These are phyloP conservation scores for Hydrocynus forskahlii DNA, from an alignment of 2,797 vertebrate genomes.

Conservation along the genomic window DNA sequence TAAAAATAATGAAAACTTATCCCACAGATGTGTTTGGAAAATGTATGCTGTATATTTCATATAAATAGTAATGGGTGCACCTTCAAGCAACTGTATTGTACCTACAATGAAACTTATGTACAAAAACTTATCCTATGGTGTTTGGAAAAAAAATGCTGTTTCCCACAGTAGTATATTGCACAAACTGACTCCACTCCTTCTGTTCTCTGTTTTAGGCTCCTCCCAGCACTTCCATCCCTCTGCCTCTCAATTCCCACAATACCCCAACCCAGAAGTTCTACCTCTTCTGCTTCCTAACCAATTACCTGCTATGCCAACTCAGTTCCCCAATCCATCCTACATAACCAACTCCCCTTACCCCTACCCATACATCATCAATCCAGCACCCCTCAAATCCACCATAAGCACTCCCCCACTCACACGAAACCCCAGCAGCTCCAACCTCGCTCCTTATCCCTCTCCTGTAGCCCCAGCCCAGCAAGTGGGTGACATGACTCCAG, in stretches of 20 bases:
- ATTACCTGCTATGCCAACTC: slow-evolving; percentile 45
- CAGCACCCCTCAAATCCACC: slow-evolving; percentile 43
- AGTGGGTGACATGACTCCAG: slow-evolving; percentile 3
- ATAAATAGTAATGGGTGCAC: too few species aligned
- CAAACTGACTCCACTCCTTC: neutral
- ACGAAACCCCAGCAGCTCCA: slow-evolving; percentile 55
- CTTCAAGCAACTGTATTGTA: too few species aligned
- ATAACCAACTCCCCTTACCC: slow-evolving; percentile 27
- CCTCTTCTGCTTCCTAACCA: slow-evolving; percentile 57
- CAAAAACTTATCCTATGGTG: too few species aligned
- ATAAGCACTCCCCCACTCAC: slow-evolving; percentile 46
- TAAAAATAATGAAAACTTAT: too few species aligned
- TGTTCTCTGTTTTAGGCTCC: slow-evolving; percentile 47
- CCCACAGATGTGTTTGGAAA: too few species aligned
- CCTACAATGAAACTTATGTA: too few species aligned
- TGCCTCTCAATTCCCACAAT: slow-evolving; percentile 57
- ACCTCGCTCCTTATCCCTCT: slow-evolving; percentile 39
- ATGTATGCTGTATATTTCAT: too few species aligned
- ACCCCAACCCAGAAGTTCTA: slow-evolving; percentile 38
- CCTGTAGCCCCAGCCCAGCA: slow-evolving; percentile 52
- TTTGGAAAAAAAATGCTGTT: too few species aligned
- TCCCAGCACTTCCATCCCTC: slow-evolving; percentile 41
- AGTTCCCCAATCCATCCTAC: slow-evolving; percentile 51
- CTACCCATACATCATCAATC: slow-evolving; percentile 46
- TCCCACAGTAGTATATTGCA: neutral